Base-by-base conservation (phyloP, 2,888 invertebrate species). In the Ornithoptera priamus region DNA sequence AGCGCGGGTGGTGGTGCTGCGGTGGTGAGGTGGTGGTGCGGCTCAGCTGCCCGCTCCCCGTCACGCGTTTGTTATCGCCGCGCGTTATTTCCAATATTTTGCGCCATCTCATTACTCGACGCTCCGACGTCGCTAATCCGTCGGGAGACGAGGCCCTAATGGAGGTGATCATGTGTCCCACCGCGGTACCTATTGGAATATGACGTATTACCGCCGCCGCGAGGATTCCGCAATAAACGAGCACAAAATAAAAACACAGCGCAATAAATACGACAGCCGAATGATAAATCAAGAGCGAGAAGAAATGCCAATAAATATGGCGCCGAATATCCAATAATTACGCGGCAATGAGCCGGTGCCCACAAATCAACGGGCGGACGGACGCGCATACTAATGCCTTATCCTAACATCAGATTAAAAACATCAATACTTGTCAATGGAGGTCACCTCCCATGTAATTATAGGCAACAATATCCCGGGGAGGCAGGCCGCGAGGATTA, bases 391-490 rank as follows among this genome's bases (percentile, higher is more conserved):
- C 90, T 88, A 90, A 92, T 90, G 90, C 84, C 88, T 88, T 89
- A 90, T 90, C 92, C 92, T 91, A 90, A 90, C 90, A 91, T 92
- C 90, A 90, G 92, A 92, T 92, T 92, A 91, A 92, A 92, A 88
- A 87, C 92, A 92, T 92, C 92, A 90, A 92, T 92, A 91, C 89
- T 88, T 91, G 92, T 90, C 92, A 89, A 89, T 90, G 88, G 88
- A 88, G 87, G 87, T 89, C 89, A 87, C 90, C 92, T 90, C 92
- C 92, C 91, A 91, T 88, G 89, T 90, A 91, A 92, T 92, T 91
- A 92, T 88, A 89, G 87, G 85, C 89, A 87, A 89, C 89, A 89
- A 89, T 90, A 91, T 90, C 90, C 89, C 86, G 89, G 87, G 89
- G 90, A 88, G 87, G 86, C 83, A 81, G 83, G 79, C 84, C 83